Evolutionary conservation across 1,140 invertebrate genomes (phyloP), one percentile per base, ranked within the genome.

Genomic region (Cydia splendana): DNA sequence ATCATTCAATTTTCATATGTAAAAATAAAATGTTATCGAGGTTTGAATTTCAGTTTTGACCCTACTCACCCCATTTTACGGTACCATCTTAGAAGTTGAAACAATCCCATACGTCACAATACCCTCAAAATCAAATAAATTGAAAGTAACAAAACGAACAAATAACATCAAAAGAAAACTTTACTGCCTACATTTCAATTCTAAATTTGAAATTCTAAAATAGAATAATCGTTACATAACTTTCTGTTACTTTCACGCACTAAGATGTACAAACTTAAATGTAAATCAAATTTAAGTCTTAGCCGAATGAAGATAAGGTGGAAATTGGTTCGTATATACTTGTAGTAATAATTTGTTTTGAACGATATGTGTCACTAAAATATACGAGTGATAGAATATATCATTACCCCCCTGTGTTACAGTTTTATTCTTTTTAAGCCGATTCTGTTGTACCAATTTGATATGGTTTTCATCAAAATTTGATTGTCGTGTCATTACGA

Each of bases 101-200:
- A 62, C 57, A 24, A 62, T 62, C 9, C 9, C 20, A 62, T 62
- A 62, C 4, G 20, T 62, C 57, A 24, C 20, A 62, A 62, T 12
- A 62, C 1, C 57, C 4, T 67, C 65, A 67, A 15, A 38, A 30
- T 67, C 24, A 67, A 38, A 67, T 13, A 30, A 65, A 15, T 67
- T 34, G 0, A 12, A 34, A 67, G n/a, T n/a, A 67, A 34, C 65
- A 67, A 67, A 34, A 38, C 24, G 30, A 67, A 20, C 6, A 65
- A 69, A 69, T 34, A 34, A 69, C 65, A 38, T 69, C 65, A 38
- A 69, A 69, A 30, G 65, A 65, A 30, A 30, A 38, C 65, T 69
- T 69, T 69, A 69, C 15, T 69, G 30, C 15, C 13, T 69, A 69
- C 65, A 69, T 69, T 69, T 69, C 65, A 34, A 69, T 30, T 62